Evolutionary conservation across 2,888 invertebrate species (phyloP), one percentile per base, ranked within the genome.

Genomic region (Carpatolechia fugitivella): DNA sequence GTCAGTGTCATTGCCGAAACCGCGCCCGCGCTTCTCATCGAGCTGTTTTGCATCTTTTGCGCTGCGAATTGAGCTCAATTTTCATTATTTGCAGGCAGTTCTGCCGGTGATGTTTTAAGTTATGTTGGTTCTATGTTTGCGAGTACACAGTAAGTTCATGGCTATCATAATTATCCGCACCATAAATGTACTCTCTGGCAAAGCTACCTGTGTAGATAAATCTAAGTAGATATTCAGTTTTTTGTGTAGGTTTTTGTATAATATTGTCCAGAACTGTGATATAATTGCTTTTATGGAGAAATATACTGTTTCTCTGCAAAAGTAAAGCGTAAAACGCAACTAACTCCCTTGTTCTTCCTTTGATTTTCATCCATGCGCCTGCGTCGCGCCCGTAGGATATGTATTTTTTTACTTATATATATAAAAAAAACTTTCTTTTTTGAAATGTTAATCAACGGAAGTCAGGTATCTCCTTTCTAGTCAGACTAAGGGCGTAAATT

Each of bases 1-100:
- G 88, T 89, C 90, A 89, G 87, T 90, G 90, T 90, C 91, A 90
- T 87, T 90, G 90, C 90, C 90, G 86, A 90, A 90, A 83, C 77
- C 70, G 69, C 77, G 73, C 66, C 60, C 65, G 63, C 59, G 59
- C 59, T 58, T 55, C 59, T 60, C 67, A 64, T 69, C 76, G 74
- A 70, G 76, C 77, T 68, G 81, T 85, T 83, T 80, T 85, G 68
- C 68, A 70, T 76, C 82, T 78, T 86, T 76, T 72, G 69, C 60
- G 60, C 62, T 73, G 60, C 58, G 30, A 60, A 72, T 72, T 80
- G 62, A 63, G 74, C 64, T 69, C 65, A 83, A 62, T 77, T 82
- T 86, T 72, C 74, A 69, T 75, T 80, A 73, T 57, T n/a, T 10
- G 13, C 18, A 38, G 18, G 14, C 49, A 4, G 14, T n/a, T 4